Evolutionary conservation across 2,888 invertebrate species (phyloP).

Genomic region (Lepetodrilus schrolli): DNA sequence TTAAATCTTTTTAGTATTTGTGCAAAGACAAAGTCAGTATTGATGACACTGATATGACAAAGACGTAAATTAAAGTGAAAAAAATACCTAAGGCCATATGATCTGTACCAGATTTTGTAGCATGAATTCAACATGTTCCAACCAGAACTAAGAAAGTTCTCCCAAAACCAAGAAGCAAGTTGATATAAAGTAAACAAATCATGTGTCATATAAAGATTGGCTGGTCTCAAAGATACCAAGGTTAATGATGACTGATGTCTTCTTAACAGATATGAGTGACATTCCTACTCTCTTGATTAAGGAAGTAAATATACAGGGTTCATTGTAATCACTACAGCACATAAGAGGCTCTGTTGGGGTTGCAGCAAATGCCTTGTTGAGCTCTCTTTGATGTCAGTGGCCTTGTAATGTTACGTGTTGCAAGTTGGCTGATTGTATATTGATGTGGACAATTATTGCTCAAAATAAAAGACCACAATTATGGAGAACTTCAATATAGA

Average conservation of each 20-base stretch:
- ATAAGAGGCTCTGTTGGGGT: background rate
- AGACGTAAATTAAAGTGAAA: no score
- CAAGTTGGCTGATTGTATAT: background rate
- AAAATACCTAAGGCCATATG: no score
- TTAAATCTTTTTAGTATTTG: no score
- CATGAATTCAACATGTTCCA: no score
- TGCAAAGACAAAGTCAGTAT: no score
- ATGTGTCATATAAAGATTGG: background rate
- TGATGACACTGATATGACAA: no score
- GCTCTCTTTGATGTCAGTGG: background rate
- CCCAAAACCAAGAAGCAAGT: background rate
- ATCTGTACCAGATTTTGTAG: no score
- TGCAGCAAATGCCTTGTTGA: background rate
- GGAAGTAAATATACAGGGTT: background rate
- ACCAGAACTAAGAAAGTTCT: background rate
- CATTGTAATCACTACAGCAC: background rate
- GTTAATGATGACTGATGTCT: slow-evolving; percentile 16
- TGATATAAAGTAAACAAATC: background rate
- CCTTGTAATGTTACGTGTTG: no score
- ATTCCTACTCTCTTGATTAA: background rate
- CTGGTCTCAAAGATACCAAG: background rate
- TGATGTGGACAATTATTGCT: background rate
- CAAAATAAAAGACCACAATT: no score
- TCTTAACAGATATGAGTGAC: background rate
- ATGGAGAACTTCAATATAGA: no score